Percentiles rank a stretch among this genome's conserved stretches.
Evolutionary conservation across 1,140 invertebrate species (phyloP).

Genomic region (Drosophila grimshawi): DNA sequence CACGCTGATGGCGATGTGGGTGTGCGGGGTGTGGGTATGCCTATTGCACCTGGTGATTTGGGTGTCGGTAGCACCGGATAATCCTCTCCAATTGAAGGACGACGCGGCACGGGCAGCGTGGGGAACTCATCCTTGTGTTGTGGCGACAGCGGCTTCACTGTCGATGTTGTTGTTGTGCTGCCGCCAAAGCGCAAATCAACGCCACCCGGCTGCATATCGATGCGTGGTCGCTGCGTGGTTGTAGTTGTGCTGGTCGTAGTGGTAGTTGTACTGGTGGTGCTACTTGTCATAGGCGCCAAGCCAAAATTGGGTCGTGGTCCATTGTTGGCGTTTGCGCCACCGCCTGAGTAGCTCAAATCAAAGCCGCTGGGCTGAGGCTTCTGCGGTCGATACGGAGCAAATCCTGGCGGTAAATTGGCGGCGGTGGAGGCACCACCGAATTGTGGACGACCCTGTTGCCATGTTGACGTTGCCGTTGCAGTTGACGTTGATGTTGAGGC

Average conservation of each 20-base stretch:
- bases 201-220: constrained; percentile 22
- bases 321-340: constrained; percentile 25
- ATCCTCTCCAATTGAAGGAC: constrained; percentile 71
- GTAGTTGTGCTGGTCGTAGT: constrained; percentile 43
- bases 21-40: constrained; percentile 30
- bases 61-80: constrained; percentile 63
- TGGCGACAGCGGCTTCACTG: constrained; percentile 61
- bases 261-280: constrained; percentile 34
- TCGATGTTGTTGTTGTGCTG: constrained; percentile 44
- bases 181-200: constrained; percentile 62
- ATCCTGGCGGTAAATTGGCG: constrained; percentile 67
- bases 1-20: constrained; percentile 59
- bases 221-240: constrained; percentile 50
- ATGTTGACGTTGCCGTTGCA: neutral
- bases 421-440: constrained; percentile 18
- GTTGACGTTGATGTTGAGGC: neutral
- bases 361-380: constrained; percentile 72
- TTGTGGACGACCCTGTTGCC: neutral
- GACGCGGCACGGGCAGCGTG: constrained; percentile 60
- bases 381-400: constrained; percentile 68
- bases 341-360: constrained; percentile 77
- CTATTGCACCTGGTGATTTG: constrained; percentile 36
- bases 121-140: constrained; percentile 75
- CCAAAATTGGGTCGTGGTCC: constrained; percentile 56
- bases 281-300: constrained; percentile 35